Base-by-base conservation (phyloP, 2,113 vertebrate species). In the Sciurus niger region DNA sequence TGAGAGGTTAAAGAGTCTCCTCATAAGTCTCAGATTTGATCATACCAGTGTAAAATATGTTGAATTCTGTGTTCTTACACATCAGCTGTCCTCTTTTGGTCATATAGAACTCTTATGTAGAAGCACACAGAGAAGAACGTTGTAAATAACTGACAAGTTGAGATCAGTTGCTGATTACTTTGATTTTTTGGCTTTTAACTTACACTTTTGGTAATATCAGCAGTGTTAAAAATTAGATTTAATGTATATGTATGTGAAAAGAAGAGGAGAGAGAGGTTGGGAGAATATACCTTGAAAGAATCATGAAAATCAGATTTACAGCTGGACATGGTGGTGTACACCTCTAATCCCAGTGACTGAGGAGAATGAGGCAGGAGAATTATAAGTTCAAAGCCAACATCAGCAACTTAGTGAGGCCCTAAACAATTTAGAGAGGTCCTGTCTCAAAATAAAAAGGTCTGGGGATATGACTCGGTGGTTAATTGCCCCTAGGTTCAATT, bases 181-280 rank as follows among this genome's bases (percentile, higher is more conserved):
- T 68, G 37, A 14, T 55, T 68, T 65, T 65, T 78, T 88, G 74
- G 74, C 74, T 89, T 89, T 95, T 84, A 84, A 93, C 80, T 72
- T 80, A 68, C 92, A 53, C 48, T 94, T 91, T 34, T 89, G 83
- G 77, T 67, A 91, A 74, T 82, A 91, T 48, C 68, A 82, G 5
- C 51, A 58, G 34, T 79, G 32, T 20, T 83, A 89, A 92, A 95
- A 90, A 73, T 63, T 84, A 48, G 51, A 92, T 43, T 95, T 88
- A 32, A 89, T 51, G 32, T 32, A 3, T 53, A n/a, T 51, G 6
- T 74, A 5, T 68, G 2, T 92, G 24, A 73, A 85, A 46, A 51
- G 28, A 68, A 25, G 8, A 58, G 24, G 8, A 58, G 18, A 46
- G 7, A 24, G 10, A 20, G 11, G 14, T 10, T 80, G 10, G 11